Evolutionary conservation across 2,888 invertebrate genomes (phyloP).

Genomic region (Villa cingulata): DNA sequence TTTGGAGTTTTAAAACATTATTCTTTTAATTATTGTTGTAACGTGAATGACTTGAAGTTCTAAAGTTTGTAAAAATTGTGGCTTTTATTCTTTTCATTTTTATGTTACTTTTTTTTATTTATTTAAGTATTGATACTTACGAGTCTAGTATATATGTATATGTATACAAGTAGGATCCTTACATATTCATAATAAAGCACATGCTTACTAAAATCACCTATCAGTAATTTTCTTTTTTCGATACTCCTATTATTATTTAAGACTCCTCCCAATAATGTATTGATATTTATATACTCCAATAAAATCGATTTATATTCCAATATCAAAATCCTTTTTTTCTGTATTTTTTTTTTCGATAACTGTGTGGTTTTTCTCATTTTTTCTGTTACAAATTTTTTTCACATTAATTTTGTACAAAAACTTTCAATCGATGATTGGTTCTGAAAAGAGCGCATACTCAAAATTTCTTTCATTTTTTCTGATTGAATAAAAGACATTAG

Average conservation of each 20-base stretch:
- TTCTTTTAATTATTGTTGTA: too few relatives aligned
- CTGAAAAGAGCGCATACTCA: slow-evolving; percentile 4
- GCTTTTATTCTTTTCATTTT: too few relatives aligned
- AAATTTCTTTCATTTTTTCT: too few relatives aligned
- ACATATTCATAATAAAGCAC: too few relatives aligned
- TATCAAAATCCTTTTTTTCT: neutral
- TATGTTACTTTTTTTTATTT: too few relatives aligned
- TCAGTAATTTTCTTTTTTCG: too few relatives aligned
- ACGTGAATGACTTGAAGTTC: too few relatives aligned
- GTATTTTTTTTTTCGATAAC: slow-evolving; percentile 1
- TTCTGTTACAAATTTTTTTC: neutral
- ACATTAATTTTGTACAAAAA: neutral
- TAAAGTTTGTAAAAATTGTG: too few relatives aligned
- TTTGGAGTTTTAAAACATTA: too few relatives aligned
- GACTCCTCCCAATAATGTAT: slow-evolving; percentile 4
- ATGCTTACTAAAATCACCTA: neutral
- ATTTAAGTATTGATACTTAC: too few relatives aligned
- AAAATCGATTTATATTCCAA: slow-evolving; percentile 5
- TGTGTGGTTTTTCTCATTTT: neutral
- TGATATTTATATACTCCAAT: slow-evolving; percentile 6
- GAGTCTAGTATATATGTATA: too few relatives aligned
- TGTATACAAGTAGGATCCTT: too few relatives aligned
- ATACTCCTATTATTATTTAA: neutral
- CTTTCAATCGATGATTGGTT: slow-evolving; percentile 7
- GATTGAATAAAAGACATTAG: slow-evolving; percentile 1